Evolutionary conservation across 2,888 invertebrate species (phyloP).

Genomic region (Dromius quadrimaculatus): DNA sequence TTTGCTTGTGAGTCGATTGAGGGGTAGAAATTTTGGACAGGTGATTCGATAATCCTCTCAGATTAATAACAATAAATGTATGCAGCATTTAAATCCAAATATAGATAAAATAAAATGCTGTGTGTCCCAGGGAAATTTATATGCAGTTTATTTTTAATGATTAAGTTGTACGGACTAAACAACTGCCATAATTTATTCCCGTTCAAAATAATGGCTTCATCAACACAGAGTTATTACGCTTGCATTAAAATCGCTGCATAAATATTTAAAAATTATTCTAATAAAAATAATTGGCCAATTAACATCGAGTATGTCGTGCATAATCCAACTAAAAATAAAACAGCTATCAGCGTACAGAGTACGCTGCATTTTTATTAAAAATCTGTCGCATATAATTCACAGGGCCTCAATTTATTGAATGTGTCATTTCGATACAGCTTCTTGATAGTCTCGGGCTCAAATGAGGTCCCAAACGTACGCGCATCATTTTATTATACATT

Average conservation of each 20-base stretch:
- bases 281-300: slow-evolving; percentile 52
- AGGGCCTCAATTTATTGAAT: no score
- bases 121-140: no score
- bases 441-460: not conserved
- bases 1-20: no score
- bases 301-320: slow-evolving; percentile 40
- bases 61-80: no score
- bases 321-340: slow-evolving; percentile 39
- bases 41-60: no score
- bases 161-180: slow-evolving; percentile 22
- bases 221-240: slow-evolving; percentile 43
- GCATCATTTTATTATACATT: no score
- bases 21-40: no score
- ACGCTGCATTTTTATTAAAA: slow-evolving; percentile 42
- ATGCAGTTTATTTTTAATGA: slow-evolving; percentile 44
- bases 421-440: no score
- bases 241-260: slow-evolving; percentile 48
- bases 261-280: slow-evolving; percentile 52
- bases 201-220: slow-evolving; percentile 50
- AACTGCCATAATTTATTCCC: slow-evolving; percentile 35
- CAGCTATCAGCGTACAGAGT: not conserved
- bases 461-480: no score
- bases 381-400: no score
- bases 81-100: no score
- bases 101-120: slow-evolving; percentile 34